phyloP scores from a whole-genome alignment of 2,888 invertebrate species.

The Drosophila rubida region DNA sequence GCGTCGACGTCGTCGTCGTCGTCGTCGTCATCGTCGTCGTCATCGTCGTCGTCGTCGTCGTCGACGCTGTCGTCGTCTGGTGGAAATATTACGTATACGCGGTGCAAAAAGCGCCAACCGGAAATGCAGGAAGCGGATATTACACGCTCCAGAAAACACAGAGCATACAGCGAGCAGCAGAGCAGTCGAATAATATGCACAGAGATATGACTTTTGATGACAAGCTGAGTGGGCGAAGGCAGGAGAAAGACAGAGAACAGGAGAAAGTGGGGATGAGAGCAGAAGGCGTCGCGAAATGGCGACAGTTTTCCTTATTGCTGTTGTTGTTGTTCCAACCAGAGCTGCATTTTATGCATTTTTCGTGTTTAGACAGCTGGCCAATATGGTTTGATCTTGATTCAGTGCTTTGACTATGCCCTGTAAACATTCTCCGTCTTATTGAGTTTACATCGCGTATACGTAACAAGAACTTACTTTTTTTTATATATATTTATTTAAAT shows the following conservation, averaged over 20 bases:
- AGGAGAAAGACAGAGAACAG: not conserved
- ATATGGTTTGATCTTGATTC: conserved; percentile 8
- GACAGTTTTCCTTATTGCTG: conserved; percentile 45
- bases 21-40: conserved; percentile 41
- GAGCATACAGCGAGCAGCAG: conserved; percentile 14
- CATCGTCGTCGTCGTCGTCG: conserved; percentile 38
- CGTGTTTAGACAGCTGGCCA: conserved; percentile 71
- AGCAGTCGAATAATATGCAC: conserved; percentile 68
- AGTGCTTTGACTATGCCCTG: not conserved
- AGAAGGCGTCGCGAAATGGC: conserved; percentile 13
- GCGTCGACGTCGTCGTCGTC: conserved; percentile 36
- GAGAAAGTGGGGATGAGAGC: not conserved
- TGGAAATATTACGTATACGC: conserved; percentile 63
- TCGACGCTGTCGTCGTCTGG: conserved; percentile 42
- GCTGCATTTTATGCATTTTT: conserved; percentile 66
- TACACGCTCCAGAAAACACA: conserved; percentile 80
- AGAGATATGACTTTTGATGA: conserved; percentile 79
- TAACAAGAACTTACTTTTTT: too few relatives aligned
- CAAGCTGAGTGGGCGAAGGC: conserved; percentile 22
- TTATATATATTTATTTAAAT: too few relatives aligned
- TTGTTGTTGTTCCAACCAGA: conserved; percentile 17
- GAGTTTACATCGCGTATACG: not conserved
- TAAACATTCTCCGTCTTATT: not conserved
- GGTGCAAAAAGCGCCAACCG: conserved; percentile 68
- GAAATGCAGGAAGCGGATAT: conserved; percentile 81